Conservation (phyloP, 2,888 invertebrate genomes). For the Cheilosia vernalis region DNA sequence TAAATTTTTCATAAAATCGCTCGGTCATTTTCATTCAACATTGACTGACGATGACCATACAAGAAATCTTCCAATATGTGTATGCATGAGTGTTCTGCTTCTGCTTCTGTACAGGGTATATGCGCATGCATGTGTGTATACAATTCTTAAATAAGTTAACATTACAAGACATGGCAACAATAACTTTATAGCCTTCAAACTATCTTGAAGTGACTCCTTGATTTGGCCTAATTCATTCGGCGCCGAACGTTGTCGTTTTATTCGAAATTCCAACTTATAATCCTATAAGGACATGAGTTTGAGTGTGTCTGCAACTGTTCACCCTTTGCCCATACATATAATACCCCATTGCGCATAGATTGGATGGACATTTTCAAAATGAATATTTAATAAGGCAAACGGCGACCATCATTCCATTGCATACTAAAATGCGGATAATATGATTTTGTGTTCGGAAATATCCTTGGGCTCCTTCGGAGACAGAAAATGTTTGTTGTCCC, state of each 20-base stretch:
- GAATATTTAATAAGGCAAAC: conserved; percentile 73
- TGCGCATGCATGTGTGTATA: conserved; percentile 10
- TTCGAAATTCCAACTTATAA: conserved; percentile 62
- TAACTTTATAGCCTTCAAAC: conserved; percentile 75
- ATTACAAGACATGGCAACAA: conserved; percentile 77
- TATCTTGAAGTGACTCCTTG: conserved; percentile 71
- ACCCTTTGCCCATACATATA: conserved; percentile 1
- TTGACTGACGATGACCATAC: conserved; percentile 69
- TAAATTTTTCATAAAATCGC: conserved; percentile 74
- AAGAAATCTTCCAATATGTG: conserved; percentile 29
- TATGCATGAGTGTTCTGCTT: background rate
- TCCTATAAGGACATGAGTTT: conserved; percentile 23
- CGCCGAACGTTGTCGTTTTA: conserved; percentile 31
- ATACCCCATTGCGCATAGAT: conserved; percentile 21
- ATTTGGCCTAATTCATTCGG: conserved; percentile 70
- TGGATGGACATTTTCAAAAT: conserved; percentile 66
- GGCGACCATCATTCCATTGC: conserved; percentile 63
- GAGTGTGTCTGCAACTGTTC: conserved; percentile 45
- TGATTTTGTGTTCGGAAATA: conserved; percentile 72
- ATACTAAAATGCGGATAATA: conserved; percentile 69
- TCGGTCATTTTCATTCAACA: conserved; percentile 66
- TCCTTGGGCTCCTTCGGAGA: conserved; percentile 32
- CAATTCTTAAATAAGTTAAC: conserved; percentile 72
- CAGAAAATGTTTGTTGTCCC: conserved; percentile 16
- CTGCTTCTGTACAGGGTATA: background rate